These are phyloP conservation scores for Pammene fasciana DNA, from an alignment of 2,888 invertebrate species.

Conservation along the genomic window DNA sequence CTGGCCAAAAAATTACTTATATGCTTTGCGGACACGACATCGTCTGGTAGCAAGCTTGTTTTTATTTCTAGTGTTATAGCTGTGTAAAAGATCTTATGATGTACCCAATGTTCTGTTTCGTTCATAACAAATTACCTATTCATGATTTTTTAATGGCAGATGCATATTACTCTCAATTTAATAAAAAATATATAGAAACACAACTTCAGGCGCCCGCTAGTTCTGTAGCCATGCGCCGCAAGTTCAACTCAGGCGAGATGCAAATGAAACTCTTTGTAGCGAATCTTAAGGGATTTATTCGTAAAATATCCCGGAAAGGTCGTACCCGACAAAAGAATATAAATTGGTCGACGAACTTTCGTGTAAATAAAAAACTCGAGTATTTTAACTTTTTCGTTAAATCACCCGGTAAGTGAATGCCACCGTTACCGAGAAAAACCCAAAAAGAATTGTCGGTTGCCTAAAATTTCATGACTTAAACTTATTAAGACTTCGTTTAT, in stretches of 20 bases:
- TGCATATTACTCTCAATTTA: too few relatives aligned
- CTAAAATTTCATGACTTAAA: background rate
- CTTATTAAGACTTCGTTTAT: background rate
- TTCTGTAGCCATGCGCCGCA: slow-evolving; percentile 50
- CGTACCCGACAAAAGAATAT: slow-evolving; percentile 65
- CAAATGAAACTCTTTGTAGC: slow-evolving; percentile 80
- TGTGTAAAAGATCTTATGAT: too few relatives aligned
- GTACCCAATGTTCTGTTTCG: too few relatives aligned
- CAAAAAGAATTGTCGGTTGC: background rate
- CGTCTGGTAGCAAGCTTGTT: too few relatives aligned
- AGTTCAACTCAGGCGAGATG: slow-evolving; percentile 65
- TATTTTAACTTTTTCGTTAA: slow-evolving; percentile 9
- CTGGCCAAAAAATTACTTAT: too few relatives aligned
- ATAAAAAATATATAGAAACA: too few relatives aligned
- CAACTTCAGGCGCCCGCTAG: background rate
- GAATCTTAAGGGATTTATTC: slow-evolving; percentile 79
- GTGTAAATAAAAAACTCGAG: slow-evolving; percentile 52
- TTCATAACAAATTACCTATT: too few relatives aligned
- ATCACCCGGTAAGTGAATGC: background rate
- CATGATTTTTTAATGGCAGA: too few relatives aligned
- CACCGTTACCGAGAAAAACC: background rate
- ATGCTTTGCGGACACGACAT: too few relatives aligned
- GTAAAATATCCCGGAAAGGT: slow-evolving; percentile 67
- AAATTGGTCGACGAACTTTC: slow-evolving; percentile 62
- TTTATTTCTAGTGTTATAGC: too few relatives aligned